phyloP scores from a whole-genome alignment of 2,797 vertebrate genomes.

The Pangasius macronema region DNA sequence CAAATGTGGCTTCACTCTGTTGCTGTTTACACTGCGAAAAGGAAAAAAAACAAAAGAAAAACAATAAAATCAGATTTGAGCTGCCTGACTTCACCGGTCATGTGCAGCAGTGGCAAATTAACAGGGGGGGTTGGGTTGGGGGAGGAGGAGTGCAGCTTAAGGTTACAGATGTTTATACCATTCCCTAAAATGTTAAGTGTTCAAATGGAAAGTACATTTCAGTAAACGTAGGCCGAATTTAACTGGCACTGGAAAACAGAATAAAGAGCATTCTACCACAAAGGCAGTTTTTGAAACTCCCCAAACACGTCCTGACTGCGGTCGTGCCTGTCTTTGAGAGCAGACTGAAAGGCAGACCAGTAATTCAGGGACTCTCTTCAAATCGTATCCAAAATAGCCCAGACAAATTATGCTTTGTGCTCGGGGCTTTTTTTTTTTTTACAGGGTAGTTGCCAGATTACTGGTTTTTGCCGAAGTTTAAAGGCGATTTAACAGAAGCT shows the following conservation, averaged over 20 bases:
- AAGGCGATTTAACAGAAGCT: slow-evolving; percentile 23
- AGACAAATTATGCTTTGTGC: slow-evolving; percentile 58
- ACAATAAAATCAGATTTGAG: neutral
- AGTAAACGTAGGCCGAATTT: slow-evolving; percentile 50
- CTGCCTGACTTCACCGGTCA: neutral
- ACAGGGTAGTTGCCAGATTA: neutral
- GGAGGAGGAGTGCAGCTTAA: neutral
- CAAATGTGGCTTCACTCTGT: neutral
- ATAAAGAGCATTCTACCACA: slow-evolving; percentile 52
- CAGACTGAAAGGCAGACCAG: slow-evolving; percentile 49
- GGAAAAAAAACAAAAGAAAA: neutral
- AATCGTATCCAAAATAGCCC: slow-evolving; percentile 56
- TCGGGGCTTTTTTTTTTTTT: slow-evolving; percentile 43
- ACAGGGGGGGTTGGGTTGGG: neutral
- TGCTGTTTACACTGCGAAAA: neutral
- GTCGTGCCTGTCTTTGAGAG: slow-evolving; percentile 49
- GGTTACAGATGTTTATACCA: slow-evolving; percentile 48
- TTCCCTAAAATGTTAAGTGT: slow-evolving; percentile 43
- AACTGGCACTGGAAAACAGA: slow-evolving; percentile 53
- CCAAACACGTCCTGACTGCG: slow-evolving; percentile 54
- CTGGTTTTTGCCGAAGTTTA: slow-evolving; percentile 31
- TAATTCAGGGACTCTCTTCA: slow-evolving; percentile 58
- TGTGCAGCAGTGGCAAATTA: slow-evolving; percentile 6
- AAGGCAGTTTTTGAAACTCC: slow-evolving; percentile 45
- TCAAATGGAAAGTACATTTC: slow-evolving; percentile 54